Percentiles rank a stretch among this genome's conserved stretches.
These are phyloP conservation scores for Plemyria rubiginata DNA, from an alignment of 2,888 invertebrate species.

Conservation along the genomic window DNA sequence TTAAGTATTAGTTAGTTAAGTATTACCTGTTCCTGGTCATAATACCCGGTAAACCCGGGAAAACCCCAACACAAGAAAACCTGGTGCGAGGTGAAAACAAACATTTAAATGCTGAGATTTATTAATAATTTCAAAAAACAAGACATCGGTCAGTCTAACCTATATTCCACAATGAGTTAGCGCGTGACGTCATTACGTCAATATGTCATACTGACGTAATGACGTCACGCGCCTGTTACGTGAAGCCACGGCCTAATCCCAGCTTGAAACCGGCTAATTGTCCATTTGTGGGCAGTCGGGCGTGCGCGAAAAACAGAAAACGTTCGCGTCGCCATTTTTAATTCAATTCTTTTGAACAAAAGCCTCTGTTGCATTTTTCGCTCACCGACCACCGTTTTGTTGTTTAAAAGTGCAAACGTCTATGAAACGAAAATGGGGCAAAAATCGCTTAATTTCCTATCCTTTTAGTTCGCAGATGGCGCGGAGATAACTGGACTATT, in stretches of 20 bases:
- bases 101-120: no score
- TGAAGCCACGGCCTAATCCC: constrained; percentile 18
- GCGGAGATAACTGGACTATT: constrained; percentile 35
- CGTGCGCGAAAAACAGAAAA: constrained; percentile 75
- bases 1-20: no score
- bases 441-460: constrained; percentile 72
- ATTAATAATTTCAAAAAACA: not conserved
- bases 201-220: not conserved
- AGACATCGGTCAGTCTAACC: not conserved
- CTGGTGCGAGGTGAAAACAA: no score
- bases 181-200: no score
- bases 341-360: constrained; percentile 78
- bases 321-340: constrained; percentile 73
- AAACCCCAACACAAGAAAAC: no score
- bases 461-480: constrained; percentile 55
- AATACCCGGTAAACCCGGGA: no score
- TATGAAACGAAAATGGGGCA: constrained; percentile 67
- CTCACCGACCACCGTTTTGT: constrained; percentile 54
- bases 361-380: constrained; percentile 74
- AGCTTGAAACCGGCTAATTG: constrained; percentile 64
- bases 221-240: constrained; percentile 5
- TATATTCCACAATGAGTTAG: not conserved
- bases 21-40: no score
- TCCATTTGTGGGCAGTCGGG: constrained; percentile 79
- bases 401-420: constrained; percentile 69